Conservation (phyloP, 2,113 vertebrate species). For the Trogon melanurus region DNA sequence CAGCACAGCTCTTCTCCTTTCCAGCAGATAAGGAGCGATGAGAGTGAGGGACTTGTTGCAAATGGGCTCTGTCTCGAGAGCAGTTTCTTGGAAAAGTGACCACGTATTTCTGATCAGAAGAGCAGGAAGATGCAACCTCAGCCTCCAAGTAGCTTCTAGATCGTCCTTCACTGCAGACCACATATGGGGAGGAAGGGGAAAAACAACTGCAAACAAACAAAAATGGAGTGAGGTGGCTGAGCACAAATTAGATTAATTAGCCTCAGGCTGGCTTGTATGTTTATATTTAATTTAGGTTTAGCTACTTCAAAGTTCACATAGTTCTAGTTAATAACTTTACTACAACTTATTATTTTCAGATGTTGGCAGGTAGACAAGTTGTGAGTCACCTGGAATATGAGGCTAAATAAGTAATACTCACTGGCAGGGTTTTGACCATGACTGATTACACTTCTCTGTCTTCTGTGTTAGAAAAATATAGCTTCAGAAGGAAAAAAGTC, state of each 20-base stretch:
- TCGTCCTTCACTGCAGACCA: constrained; percentile 15
- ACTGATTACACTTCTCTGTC: constrained; percentile 60
- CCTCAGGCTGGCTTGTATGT: constrained; percentile 54
- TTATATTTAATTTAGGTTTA: constrained; percentile 70
- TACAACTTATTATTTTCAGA: constrained; percentile 71
- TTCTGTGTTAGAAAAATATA: constrained; percentile 64
- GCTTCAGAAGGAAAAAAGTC: constrained; percentile 41
- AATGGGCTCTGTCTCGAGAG: not conserved
- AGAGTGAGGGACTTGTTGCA: not conserved
- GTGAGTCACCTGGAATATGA: constrained; percentile 67
- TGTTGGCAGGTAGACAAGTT: constrained; percentile 71
- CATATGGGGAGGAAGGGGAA: constrained; percentile 31
- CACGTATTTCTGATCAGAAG: rapidly evolving
- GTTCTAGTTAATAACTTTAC: constrained; percentile 70
- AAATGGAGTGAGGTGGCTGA: constrained; percentile 31
- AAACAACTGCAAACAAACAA: constrained; percentile 68
- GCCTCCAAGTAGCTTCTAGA: not conserved
- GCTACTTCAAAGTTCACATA: constrained; percentile 69
- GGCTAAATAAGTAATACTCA: constrained; percentile 67
- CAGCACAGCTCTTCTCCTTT: not conserved
- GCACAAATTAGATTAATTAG: constrained; percentile 60
- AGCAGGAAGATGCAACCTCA: not conserved
- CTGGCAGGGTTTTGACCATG: constrained; percentile 65
- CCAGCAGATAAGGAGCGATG: not conserved
- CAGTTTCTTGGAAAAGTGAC: not conserved